Evolutionary conservation across 2,113 vertebrate genomes (phyloP), one percentile per base, ranked within the genome.

Genomic region (Typhlomys cinereus): DNA sequence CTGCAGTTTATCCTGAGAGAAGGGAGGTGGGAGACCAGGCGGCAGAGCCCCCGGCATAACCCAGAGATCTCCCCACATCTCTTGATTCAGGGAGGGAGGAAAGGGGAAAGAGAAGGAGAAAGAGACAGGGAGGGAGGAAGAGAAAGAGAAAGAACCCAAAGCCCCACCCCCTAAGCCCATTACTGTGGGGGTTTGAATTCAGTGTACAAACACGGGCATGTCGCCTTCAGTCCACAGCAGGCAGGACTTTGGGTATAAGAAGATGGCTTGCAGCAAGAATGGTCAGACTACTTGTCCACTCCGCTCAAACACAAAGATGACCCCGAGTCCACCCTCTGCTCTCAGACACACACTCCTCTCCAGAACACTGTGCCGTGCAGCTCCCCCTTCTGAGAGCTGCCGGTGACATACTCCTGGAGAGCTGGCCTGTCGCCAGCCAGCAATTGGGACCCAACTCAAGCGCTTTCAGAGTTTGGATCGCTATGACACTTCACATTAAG

Each of bases 321-420:
- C 31, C 29, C 11, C 25, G 79, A 82, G 61, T 14, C 59, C 46
- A 44, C 12, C 23, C 2, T 31, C 41, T 20, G 11, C 27, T 61
- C 44, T 36, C 71, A 87, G 39, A 62, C 69, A 27, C 69, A 4
- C 4, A 23, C 15, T n/a, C 12, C 64, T 34, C 31, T 36, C 12
- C 8, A 9, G 67, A n/a, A 25, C 0, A 4, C 10, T 4, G 27
- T 13, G 27, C 20, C 7, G 48, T 52, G 21, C 4, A 7, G 36
- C n/a, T 17, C n/a, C 17, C 59, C 64, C 62, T 57, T 34, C 52
- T 67, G 17, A 2, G 7, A 66, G 36, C 34, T 27, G 31, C 17
- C 39, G 34, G 75, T 4, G 9, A 34, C 4, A 15, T 36, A 36
- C 5, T 6, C 4, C n/a, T 67, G 39, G 46, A 64, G 2, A 39